Evolutionary conservation across 2,888 invertebrate species (phyloP), one percentile per base, ranked within the genome.

Genomic region (Willowsia nigromaculata): DNA sequence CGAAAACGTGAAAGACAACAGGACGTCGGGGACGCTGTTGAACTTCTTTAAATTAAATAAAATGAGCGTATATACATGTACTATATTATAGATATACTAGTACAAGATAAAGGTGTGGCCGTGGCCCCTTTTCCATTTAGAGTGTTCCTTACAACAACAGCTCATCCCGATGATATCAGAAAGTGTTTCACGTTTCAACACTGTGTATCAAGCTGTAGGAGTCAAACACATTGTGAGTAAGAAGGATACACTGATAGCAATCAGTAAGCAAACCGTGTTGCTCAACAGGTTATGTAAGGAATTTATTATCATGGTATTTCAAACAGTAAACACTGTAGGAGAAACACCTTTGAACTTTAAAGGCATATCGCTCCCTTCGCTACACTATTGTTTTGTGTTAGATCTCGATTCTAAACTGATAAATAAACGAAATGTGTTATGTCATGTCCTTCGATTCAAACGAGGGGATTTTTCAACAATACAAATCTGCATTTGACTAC

Each of bases 281-380:
- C 37, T 68, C 68, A 68, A 68, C 68, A 68, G 68, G 68, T 68
- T 68, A 68, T 15, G 33, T 30, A 62, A 33, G 13, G n/a, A 13
- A 27, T 30, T 62, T 62, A 11, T 33, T 27, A 53, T 5, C 9
- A 25, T 25, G 9, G 3, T 18, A 22, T 53, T 53, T n/a, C 53
- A 53, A 53, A 22, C 1, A 4, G 53, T 18, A n/a, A 18, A 53
- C 22, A n/a, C 1, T 53, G 0, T 13, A 53, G 53, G n/a, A 1
- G 18, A 11, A 53, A 1, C 18, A 59, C 59, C 25, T 59, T 59
- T 59, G 59, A 59, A 4, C 25, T 59, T 27, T 59, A 1, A 18
- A n/a, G n/a, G 53, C 1, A n/a, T n/a, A n/a, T n/a, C n/a, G 18
- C 22, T 18, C 11, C 11, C 43, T 43, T 43, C 1, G n/a, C n/a